Evolutionary conservation across 92 coral and sea anemone species (phyloP), one percentile per base, ranked within the genome.

Genomic region (Anthopleura xanthogrammica): DNA sequence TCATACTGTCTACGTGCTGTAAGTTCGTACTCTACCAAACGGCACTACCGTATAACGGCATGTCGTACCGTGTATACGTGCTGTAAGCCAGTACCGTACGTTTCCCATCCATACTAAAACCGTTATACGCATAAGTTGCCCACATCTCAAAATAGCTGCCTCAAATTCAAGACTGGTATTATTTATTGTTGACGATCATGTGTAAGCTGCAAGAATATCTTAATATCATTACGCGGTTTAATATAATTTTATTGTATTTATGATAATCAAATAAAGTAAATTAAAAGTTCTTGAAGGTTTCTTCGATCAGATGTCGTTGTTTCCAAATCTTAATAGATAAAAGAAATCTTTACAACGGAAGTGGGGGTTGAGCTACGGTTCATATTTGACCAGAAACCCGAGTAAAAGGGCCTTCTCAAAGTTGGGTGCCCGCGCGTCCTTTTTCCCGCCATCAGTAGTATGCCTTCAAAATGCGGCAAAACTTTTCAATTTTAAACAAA

Each of bases 141-240:
- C 19, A 62, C 70, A 62, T 62, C 10, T 62, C 23, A 20, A 62
- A 14, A 62, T 62, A 24, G 23, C 70, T 62, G 29, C 11, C 29
- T 19, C 70, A 20, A 22, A 62, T 14, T 62, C 29, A 62, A 62
- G 19, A 19, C 36, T 29, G 70, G 19, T n/a, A 48, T 76, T 76
- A 48, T 48, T 76, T 55, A 76, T 48, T 76, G 79, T 20, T 36
- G 54, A 41, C 23, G 48, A 74, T 20, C 29, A 36, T 36, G 19
- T 72, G 42, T 72, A 72, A 77, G 46, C 60, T 62, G 70, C 77
- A 39, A 16, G 46, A 70, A 42, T 72, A 50, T 39, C 52, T 72
- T 39, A 19, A 72, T 36, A 36, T 72, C 42, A 16, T 22, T 70
- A 40, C 22, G 36, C n/a, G 54, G 62, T 78, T 55, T 79, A 40